Evolutionary conservation across 1,140 invertebrate species (phyloP), one percentile per base, ranked within the genome.

Genomic region (Cecropterus lyciades): DNA sequence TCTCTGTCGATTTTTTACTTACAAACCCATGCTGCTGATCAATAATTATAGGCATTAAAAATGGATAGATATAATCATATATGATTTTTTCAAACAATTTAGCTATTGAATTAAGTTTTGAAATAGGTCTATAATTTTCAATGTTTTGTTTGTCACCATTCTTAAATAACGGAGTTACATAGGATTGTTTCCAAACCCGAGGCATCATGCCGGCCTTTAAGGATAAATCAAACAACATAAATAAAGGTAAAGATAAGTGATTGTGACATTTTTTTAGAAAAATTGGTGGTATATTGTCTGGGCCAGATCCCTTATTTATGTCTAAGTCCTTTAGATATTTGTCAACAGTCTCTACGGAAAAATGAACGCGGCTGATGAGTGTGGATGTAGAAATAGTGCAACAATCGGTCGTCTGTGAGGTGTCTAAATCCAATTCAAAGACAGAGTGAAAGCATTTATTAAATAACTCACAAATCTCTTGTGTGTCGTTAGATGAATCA

Each of bases 61-160:
- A 11, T 5, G 55, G 62, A 24, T 53, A 65, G n/a, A 70, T 60
- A 3, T 14, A 15, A 20, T 63, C 52, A 14, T 57, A 69, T 10
- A 73, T 52, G 46, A 67, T 69, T 45, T 69, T 63, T 60, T 73
- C 49, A 10, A 52, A 52, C 4, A 52, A 20, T 14, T 52, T 52
- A 9, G 49, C 49, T 15, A 52, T n/a, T 8, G 14, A 49, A 27
- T 40, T 69, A 0, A 69, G 27, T 57, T 67, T 71, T 8, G 65
- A 67, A 20, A 71, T 66, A 11, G 69, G 69, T 27, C 66, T 69
- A 15, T 72, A 72, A 27, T 72, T 69, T 37, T 16, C 14, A 42
- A 64, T 60, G 9, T 69, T 63, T 11, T 69, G 64, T 45, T 65
- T 72, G 16, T 72, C 45, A 1, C 70, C 70, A 15, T 17, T 52